Conservation (phyloP, 2,113 vertebrate species). For the Plotosus lineatus region DNA sequence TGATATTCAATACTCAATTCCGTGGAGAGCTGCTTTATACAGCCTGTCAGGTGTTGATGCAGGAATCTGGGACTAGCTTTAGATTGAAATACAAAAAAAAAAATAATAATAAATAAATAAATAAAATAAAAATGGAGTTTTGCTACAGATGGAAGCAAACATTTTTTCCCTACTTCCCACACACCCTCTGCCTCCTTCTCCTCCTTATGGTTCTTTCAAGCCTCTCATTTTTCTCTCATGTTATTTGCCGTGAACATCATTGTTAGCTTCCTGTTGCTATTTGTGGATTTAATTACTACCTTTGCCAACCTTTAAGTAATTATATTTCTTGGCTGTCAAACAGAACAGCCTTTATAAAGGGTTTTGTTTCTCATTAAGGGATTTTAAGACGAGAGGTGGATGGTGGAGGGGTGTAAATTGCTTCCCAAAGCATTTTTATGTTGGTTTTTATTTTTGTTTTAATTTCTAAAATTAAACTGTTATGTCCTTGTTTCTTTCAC, state of each 20-base stretch:
- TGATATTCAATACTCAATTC: too few species aligned
- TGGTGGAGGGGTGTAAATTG: background rate
- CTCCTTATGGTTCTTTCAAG: too few species aligned
- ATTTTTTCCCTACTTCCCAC: too few species aligned
- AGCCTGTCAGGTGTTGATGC: too few species aligned
- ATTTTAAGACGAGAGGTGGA: background rate
- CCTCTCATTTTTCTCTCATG: too few species aligned
- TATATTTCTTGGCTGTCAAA: conserved; percentile 9
- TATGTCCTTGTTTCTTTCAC: background rate
- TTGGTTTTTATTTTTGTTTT: background rate
- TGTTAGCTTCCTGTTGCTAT: conserved; percentile 30
- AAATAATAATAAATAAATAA: too few species aligned
- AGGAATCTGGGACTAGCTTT: too few species aligned
- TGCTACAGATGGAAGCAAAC: too few species aligned
- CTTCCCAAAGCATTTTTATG: background rate
- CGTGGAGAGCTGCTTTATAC: too few species aligned
- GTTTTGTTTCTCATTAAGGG: background rate
- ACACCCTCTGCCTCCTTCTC: too few species aligned
- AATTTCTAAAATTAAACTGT: background rate
- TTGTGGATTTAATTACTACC: conserved; percentile 36
- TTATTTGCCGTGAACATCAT: conserved; percentile 11
- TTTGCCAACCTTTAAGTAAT: conserved; percentile 29
- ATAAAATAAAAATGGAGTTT: too few species aligned
- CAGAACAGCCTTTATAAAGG: background rate
- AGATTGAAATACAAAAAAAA: too few species aligned